Evolutionary conservation across 1,140 invertebrate genomes (phyloP), one percentile per base, ranked within the genome.

Genomic region (Lepidotrigona ventralis): DNA sequence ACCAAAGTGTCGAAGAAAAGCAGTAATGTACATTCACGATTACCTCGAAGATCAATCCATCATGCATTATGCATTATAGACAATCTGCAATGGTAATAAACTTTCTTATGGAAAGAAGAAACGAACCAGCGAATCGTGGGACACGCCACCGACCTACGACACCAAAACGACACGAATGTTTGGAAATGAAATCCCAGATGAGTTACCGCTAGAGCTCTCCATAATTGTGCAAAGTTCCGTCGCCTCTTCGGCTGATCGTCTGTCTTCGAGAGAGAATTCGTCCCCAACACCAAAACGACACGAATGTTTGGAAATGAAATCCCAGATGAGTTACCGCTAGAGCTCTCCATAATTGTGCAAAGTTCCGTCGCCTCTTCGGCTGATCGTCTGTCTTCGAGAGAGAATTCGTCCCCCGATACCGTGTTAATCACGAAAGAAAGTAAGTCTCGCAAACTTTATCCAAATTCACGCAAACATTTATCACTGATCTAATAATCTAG

Each of bases 331-430:
- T 85, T 95, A 26, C 90, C 93, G 14, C 83, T 95, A 11, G 91
- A 94, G 82, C 83, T 92, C 19, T 91, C 90, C 1, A 92, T 95
- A 56, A 91, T 94, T 54, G 94, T 94, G 69, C 88, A 85, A 80
- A 91, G 89, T 85, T 87, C 81, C 46, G 83, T 89, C n/a, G 87
- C 91, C 56, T 88, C 83, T 8, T 85, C 92, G 3, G 86, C 92
- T 4, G 89, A 90, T 82, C 91, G 87, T 46, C 74, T 91, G 56
- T 77, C 87, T 33, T 85, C 90, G 23, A 90, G 85, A 17, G 90
- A 91, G 19, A 84, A 86, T 39, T 9, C 77, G 12, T 85, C 77
- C 58, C 88, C 91, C 4, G 91, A 94, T 73, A 92, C 91, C 0
- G 79, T 93, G 23, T n/a, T 91, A n/a, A 88, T 92, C 26, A 81